Conservation (phyloP, 1,140 invertebrate species). For the Heliconius nattereri region DNA sequence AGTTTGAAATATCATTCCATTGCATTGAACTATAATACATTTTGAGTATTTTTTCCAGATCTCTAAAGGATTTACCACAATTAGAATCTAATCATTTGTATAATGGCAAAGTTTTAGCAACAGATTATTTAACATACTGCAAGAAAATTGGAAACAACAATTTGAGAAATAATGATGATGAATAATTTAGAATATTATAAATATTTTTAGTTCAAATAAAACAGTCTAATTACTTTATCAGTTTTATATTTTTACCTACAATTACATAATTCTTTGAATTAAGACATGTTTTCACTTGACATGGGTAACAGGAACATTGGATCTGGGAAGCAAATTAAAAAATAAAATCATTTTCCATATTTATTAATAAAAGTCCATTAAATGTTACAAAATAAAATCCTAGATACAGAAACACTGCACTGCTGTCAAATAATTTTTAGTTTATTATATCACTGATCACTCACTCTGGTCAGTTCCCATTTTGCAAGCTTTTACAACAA, state of each 20-base stretch:
- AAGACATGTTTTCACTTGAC: conserved; percentile 45
- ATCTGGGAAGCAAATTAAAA: conserved; percentile 68
- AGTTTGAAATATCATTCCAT: background rate
- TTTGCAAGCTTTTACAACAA: conserved; percentile 77
- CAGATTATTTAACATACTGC: conserved; percentile 75
- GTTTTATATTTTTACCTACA: background rate
- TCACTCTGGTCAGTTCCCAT: conserved; percentile 70
- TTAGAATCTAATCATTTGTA: conserved; percentile 62
- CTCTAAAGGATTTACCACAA: conserved; percentile 42
- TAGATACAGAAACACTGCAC: conserved; percentile 63
- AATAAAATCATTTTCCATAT: conserved; percentile 53
- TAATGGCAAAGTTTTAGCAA: conserved; percentile 71
- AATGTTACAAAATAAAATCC: conserved; percentile 56
- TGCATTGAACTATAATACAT: background rate
- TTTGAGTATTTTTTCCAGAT: conserved; percentile 39
- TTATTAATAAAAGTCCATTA: conserved; percentile 66
- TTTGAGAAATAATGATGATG: background rate
- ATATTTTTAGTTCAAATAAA: background rate
- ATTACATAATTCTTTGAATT: background rate
- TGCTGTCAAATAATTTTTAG: conserved; percentile 50
- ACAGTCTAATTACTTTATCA: background rate
- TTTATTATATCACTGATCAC: conserved; percentile 61
- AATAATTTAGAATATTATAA: background rate
- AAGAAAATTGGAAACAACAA: conserved; percentile 61
- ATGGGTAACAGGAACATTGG: conserved; percentile 63